phyloP scores from a whole-genome alignment of 2,113 vertebrate species.

The Sebastes schlegelii region DNA sequence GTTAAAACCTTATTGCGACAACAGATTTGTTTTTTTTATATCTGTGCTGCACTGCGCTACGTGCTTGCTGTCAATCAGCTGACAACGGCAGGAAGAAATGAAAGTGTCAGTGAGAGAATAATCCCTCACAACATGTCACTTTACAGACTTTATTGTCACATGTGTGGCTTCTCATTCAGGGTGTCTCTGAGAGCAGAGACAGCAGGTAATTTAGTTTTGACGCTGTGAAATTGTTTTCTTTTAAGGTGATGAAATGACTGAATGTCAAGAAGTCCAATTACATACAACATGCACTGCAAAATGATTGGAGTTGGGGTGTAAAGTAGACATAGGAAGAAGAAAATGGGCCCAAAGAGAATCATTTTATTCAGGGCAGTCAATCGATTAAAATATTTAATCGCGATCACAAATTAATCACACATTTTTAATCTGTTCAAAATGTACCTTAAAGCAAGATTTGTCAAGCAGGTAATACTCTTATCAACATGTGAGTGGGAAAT shows the following conservation, averaged over 20 bases:
- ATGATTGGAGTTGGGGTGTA: not conserved
- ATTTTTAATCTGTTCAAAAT: too few species aligned
- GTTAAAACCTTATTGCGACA: too few species aligned
- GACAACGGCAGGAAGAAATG: not conserved
- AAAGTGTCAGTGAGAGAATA: not conserved
- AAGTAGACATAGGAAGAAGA: not conserved
- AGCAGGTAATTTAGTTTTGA: conserved; percentile 10
- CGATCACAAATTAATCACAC: too few species aligned
- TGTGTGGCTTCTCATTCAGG: not conserved
- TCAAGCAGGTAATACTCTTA: too few species aligned
- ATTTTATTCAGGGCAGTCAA: not conserved
- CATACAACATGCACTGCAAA: not conserved
- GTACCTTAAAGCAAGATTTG: too few species aligned
- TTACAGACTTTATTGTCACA: conserved; percentile 15
- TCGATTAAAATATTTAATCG: too few species aligned
- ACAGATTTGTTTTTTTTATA: not conserved
- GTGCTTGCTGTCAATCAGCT: conserved; percentile 26
- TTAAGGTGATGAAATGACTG: conserved; percentile 13
- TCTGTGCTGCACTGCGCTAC: not conserved
- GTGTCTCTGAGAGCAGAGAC: not conserved
- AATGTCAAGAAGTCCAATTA: conserved; percentile 12
- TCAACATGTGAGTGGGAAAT: too few species aligned
- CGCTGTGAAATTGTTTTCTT: conserved; percentile 15
- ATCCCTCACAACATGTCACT: conserved; percentile 9
- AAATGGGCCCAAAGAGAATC: not conserved